A percentile compares a stretch with the other conserved stretches of the same genome.
These are phyloP conservation scores for Pterois miles DNA, from an alignment of 2,797 vertebrate genomes.

Conservation along the genomic window DNA sequence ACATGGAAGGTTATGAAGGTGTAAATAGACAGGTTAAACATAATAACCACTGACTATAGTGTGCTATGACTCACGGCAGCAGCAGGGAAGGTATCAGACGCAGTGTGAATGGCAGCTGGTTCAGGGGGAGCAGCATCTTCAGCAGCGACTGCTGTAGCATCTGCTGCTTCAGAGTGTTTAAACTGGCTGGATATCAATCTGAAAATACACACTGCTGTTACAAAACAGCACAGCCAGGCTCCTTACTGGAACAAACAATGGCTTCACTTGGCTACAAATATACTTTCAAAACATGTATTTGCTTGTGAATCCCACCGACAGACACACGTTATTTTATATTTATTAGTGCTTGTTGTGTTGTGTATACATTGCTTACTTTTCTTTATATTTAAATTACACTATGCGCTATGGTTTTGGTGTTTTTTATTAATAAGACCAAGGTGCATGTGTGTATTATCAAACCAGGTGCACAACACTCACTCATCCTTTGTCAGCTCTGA, in stretches of 20 bases:
- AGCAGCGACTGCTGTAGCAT: background rate
- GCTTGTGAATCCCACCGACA: too few relatives aligned
- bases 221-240: constrained; percentile 1
- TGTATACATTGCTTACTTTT: background rate
- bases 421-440: background rate
- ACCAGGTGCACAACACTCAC: too few relatives aligned
- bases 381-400: background rate
- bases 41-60: background rate
- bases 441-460: too few relatives aligned
- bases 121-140: constrained; percentile 15
- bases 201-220: constrained; percentile 36
- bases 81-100: constrained; percentile 28
- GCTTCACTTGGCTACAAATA: background rate
- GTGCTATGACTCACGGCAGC: constrained; percentile 56
- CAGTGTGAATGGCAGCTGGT: constrained; percentile 15
- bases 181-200: constrained; percentile 45
- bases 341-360: background rate
- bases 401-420: background rate
- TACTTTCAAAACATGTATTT: background rate
- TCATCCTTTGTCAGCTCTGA: background rate
- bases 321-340: background rate
- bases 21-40: constrained; percentile 5
- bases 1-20: background rate
- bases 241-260: background rate
- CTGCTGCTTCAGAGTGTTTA: constrained; percentile 37